Percentiles rank a stretch among this genome's conserved stretches.
Conservation (phyloP, 2,797 vertebrate species). For the Trachurus trachurus region DNA sequence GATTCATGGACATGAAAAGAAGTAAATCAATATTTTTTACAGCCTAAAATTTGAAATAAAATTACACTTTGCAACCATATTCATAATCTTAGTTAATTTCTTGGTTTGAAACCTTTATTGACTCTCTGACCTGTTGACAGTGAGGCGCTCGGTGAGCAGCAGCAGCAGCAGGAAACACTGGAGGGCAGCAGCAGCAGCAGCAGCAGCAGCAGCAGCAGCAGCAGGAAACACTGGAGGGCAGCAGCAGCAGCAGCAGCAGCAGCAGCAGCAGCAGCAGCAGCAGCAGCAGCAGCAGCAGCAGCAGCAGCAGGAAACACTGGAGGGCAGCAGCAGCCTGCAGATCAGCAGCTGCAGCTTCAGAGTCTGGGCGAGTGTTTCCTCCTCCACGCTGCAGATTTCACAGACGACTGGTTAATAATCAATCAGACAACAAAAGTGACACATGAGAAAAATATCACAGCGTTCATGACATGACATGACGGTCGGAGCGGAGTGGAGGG, state of each 20-base stretch:
- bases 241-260: conserved; percentile 54
- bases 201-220: conserved; percentile 8
- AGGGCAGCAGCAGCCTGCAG: conserved; percentile 69
- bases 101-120: no score
- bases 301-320: conserved; percentile 52
- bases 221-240: conserved; percentile 69
- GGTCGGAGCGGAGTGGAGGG: neutral
- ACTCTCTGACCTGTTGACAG: no score
- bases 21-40: no score
- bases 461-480: neutral
- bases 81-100: no score
- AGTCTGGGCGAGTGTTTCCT: neutral
- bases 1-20: no score
- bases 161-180: conserved; percentile 47
- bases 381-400: neutral
- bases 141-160: neutral
- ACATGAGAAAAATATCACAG: no score
- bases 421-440: neutral
- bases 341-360: conserved; percentile 8
- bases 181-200: conserved; percentile 73
- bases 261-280: conserved; percentile 65
- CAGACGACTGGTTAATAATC: conserved; percentile 1
- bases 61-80: no score
- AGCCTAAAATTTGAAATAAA: no score
- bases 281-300: conserved; percentile 20